phyloP scores from a whole-genome alignment of 64 coral and sea anemone genomes.

The Catalaphyllia jardinei region DNA sequence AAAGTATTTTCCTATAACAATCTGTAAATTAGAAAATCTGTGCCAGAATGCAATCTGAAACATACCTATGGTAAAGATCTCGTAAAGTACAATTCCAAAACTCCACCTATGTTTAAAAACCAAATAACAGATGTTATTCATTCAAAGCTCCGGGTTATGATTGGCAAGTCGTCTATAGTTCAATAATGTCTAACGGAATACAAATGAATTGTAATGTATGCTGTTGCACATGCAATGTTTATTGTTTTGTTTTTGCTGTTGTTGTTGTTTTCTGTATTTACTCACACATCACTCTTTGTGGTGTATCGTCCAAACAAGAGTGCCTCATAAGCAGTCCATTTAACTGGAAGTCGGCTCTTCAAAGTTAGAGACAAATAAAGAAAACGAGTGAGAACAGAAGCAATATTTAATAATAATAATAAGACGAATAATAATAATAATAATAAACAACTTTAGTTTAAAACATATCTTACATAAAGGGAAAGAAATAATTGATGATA shows the following conservation, averaged over 20 bases:
- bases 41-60: not conserved
- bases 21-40: not conserved
- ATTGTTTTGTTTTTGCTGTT: no score
- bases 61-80: conserved; percentile 65
- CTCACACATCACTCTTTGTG: conserved; percentile 63
- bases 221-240: no score
- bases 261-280: not conserved
- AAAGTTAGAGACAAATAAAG: not conserved
- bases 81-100: conserved; percentile 63
- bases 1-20: not conserved
- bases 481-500: no score
- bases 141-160: not conserved
- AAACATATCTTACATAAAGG: no score
- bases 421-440: no score
- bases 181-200: not conserved
- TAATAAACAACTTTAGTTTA: no score
- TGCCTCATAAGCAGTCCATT: conserved; percentile 61
- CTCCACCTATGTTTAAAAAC: conserved; percentile 39
- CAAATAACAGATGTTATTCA: not conserved
- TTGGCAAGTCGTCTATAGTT: not conserved
- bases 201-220: no score
- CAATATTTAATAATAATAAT: no score
- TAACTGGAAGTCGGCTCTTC: conserved; percentile 53
- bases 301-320: conserved; percentile 42
- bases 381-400: not conserved